phyloP scores from a whole-genome alignment of 2,113 vertebrate species.

The Myocastor coypus region DNA sequence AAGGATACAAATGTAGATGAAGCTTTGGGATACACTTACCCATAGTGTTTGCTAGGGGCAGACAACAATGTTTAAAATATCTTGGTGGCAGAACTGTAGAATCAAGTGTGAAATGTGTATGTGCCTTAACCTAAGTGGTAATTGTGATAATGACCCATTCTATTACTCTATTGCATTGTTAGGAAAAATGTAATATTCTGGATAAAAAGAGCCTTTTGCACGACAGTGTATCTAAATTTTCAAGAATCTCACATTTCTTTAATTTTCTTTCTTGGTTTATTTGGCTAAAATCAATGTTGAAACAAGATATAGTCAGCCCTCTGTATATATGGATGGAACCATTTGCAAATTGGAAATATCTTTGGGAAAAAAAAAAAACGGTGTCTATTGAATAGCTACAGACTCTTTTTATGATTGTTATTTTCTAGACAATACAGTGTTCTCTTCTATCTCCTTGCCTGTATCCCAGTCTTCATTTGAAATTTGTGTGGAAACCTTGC shows the following conservation, averaged over 20 bases:
- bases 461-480: background rate
- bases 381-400: background rate
- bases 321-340: background rate
- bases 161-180: background rate
- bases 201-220: background rate
- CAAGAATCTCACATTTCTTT: constrained; percentile 3
- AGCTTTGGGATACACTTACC: constrained; percentile 35
- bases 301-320: background rate
- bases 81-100: background rate
- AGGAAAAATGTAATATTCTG: background rate
- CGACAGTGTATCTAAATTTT: background rate
- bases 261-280: constrained; percentile 44
- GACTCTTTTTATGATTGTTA: background rate
- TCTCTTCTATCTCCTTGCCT: background rate
- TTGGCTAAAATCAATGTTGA: background rate
- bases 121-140: background rate
- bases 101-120: constrained; percentile 34
- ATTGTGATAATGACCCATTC: background rate
- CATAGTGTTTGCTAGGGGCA: constrained; percentile 5
- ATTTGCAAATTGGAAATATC: background rate
- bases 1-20: constrained; percentile 17
- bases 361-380: background rate
- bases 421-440: background rate
- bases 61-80: constrained; percentile 20
- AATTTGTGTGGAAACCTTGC: background rate